Base-by-base conservation (phyloP, 2,888 invertebrate genomes). In the Xestia c-nigrum region DNA sequence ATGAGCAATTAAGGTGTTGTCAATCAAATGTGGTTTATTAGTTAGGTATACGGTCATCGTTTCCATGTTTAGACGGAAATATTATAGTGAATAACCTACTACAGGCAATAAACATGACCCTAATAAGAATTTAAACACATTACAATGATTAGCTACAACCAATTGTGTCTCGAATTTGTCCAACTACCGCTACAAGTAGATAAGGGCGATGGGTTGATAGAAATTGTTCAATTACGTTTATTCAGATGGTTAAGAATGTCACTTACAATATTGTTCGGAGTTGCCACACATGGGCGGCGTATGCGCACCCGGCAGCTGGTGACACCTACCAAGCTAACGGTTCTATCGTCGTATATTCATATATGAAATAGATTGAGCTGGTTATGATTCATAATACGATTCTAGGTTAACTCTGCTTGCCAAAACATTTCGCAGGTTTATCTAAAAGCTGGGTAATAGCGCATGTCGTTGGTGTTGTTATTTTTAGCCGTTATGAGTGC, bases 201-300 rank as follows among this genome's bases (percentile, higher is more conserved):
- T 94, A 94, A 95, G 96, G 95, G 94, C 95, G 93, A 94, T 94
- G 93, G 95, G 95, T 94, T 93, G 95, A 94, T 95, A 94, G 95
- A 92, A 95, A 95, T 95, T 95, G 95, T 95, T 93, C 95, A 95
- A 96, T 95, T 96, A 94, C 92, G 92, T 94, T 95, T 95, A 94
- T 95, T 95, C 94, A 95, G 95, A 94, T 95, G 94, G 95, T 95
- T 96, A 95, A 93, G 93, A 92, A 93, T 90, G 95, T 96, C 95
- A 95, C 94, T 95, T 94, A 94, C 92, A 95, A 95, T 95, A 94
- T 94, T 90, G 93, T 90, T 87, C 86, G 90, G 90, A 88, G 90
- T 95, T 94, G 92, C 94, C 93, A 93, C 94, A 94, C 92, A 92
- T 89, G 89, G 80, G 80, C 76, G 72, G 74, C 75, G 78, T n/a